A percentile compares a stretch with the other conserved stretches of the same genome.
These are phyloP conservation scores for Watsonalla binaria DNA, from an alignment of 2,888 invertebrate species.

Conservation along the genomic window DNA sequence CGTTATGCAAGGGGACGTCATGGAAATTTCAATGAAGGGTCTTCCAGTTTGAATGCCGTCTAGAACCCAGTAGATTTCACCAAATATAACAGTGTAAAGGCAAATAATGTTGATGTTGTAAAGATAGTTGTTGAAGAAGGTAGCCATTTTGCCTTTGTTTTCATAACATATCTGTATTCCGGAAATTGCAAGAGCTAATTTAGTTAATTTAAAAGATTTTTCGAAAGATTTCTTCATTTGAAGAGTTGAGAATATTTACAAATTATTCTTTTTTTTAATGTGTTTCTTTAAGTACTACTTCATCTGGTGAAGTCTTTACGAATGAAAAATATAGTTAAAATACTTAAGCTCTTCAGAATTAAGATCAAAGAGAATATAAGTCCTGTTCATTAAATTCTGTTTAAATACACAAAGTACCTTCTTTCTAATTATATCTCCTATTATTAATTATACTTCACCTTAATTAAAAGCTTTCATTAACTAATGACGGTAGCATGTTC, in stretches of 20 bases:
- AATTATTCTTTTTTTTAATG: no score
- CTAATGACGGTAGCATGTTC: no score
- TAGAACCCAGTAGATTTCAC: conserved; percentile 42
- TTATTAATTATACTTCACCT: neutral
- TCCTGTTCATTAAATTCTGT: neutral
- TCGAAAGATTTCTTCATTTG: conserved; percentile 24
- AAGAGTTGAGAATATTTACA: conserved; percentile 6
- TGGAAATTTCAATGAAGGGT: conserved; percentile 41
- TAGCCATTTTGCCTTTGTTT: conserved; percentile 14
- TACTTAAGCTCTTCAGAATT: neutral
- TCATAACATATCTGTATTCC: conserved; percentile 34
- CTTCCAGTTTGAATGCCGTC: conserved; percentile 37
- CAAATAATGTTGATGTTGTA: conserved; percentile 40
- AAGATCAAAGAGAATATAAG: neutral
- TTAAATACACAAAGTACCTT: neutral
- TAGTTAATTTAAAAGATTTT: conserved; percentile 31
- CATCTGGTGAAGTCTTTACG: no score
- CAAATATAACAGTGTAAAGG: conserved; percentile 40
- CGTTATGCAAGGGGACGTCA: conserved; percentile 44
- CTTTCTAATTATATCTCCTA: neutral
- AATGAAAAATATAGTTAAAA: neutral
- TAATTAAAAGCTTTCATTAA: neutral
- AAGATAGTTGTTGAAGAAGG: conserved; percentile 22
- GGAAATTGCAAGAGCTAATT: conserved; percentile 33
- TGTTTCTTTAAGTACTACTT: no score